These are phyloP conservation scores for Stomorhina lunata DNA, from an alignment of 2,888 invertebrate species.

Conservation along the genomic window DNA sequence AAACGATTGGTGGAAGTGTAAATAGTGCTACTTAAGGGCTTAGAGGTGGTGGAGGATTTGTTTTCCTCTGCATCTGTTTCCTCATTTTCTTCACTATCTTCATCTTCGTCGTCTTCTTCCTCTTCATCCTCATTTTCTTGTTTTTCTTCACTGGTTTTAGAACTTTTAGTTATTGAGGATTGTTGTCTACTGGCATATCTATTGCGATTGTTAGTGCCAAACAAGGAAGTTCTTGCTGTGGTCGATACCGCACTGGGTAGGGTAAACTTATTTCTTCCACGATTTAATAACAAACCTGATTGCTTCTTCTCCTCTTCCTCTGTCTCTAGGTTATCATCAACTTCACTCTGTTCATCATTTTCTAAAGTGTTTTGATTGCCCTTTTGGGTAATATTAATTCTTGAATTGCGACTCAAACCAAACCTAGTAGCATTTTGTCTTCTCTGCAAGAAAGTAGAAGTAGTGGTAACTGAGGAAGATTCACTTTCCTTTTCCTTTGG, in stretches of 20 bases:
- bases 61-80: constrained; percentile 15
- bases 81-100: constrained; percentile 30
- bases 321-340: constrained; percentile 4
- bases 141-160: neutral
- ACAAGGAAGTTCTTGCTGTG: constrained; percentile 28
- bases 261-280: constrained; percentile 31
- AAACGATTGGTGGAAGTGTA: constrained; percentile 13
- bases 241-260: neutral
- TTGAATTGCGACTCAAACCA: constrained; percentile 65
- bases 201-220: constrained; percentile 53
- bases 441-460: constrained; percentile 1
- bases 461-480: neutral
- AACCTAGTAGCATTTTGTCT: constrained; percentile 48
- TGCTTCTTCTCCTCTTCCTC: constrained; percentile 4
- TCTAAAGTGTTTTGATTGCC: neutral
- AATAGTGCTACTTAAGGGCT: neutral
- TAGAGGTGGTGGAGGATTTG: neutral
- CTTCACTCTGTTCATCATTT: neutral
- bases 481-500: neutral
- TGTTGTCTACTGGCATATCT: constrained; percentile 54
- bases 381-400: neutral
- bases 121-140: constrained; percentile 45
- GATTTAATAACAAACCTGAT: neutral
- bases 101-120: constrained; percentile 22
- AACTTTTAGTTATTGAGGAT: constrained; percentile 14